Conservation (phyloP, 2,797 vertebrate species). For the Tangara arthus region DNA sequence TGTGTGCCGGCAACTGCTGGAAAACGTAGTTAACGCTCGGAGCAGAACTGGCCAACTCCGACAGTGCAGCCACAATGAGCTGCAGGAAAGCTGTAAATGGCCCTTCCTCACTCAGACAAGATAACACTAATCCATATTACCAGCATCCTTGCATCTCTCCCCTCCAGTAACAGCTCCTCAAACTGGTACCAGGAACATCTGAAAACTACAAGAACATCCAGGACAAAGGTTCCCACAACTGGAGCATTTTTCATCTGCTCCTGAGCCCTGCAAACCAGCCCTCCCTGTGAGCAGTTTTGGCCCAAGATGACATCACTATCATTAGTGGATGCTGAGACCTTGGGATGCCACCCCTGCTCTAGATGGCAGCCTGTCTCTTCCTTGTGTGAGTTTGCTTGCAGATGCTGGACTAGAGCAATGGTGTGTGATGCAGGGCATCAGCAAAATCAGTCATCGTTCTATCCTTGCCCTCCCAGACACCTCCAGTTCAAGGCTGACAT, state of each 20-base stretch:
- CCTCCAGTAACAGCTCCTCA: not conserved
- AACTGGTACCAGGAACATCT: not conserved
- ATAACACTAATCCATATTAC: not conserved
- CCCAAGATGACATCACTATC: fast-evolving
- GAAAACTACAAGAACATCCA: not conserved
- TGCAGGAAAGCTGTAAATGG: not conserved
- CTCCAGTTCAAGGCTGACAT: not conserved
- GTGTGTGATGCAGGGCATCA: not conserved
- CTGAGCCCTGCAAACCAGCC: not conserved
- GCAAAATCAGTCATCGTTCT: not conserved
- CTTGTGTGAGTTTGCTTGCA: not conserved
- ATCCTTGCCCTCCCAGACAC: not conserved
- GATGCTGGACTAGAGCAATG: not conserved
- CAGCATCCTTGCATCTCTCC: not conserved
- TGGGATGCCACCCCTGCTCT: not conserved
- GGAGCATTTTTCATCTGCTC: not conserved
- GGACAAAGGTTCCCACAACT: not conserved
- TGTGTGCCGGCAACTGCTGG: slow-evolving; percentile 11
- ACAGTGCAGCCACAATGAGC: not conserved
- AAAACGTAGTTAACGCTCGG: slow-evolving; percentile 48
- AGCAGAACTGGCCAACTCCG: not conserved
- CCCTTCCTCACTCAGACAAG: not conserved
- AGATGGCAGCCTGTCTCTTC: not conserved
- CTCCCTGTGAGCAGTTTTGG: fast-evolving
- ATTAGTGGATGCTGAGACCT: not conserved